phyloP scores from a whole-genome alignment of 2,113 vertebrate species.

The Circaetus cinerascens region DNA sequence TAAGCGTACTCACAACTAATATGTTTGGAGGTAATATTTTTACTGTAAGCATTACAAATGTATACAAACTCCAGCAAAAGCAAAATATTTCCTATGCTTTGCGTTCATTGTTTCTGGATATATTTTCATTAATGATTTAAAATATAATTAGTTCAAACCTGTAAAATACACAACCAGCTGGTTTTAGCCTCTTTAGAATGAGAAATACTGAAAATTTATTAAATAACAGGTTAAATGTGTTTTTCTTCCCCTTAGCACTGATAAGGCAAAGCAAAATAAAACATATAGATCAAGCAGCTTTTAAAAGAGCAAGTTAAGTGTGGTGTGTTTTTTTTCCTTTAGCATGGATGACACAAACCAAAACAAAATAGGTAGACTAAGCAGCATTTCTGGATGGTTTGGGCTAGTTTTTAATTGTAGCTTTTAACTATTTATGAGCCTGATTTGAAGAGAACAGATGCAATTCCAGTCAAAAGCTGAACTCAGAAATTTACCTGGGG shows the following conservation, averaged over 20 bases:
- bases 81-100: background rate
- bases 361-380: background rate
- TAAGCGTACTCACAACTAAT: background rate
- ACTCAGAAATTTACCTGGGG: constrained; percentile 81
- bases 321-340: background rate
- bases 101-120: background rate
- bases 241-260: background rate
- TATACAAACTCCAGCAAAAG: background rate
- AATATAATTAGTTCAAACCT: background rate
- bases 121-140: background rate
- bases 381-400: background rate
- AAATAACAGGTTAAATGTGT: background rate
- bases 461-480: background rate
- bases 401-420: background rate
- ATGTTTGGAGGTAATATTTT: background rate
- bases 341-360: background rate
- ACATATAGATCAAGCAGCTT: background rate
- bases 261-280: background rate
- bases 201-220: background rate
- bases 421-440: background rate
- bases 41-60: background rate
- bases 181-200: background rate
- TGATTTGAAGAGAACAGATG: background rate
- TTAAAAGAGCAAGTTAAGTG: background rate
- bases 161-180: background rate